Base-by-base conservation (phyloP, 2,113 vertebrate species). In the Corythoichthys haematopterus region DNA sequence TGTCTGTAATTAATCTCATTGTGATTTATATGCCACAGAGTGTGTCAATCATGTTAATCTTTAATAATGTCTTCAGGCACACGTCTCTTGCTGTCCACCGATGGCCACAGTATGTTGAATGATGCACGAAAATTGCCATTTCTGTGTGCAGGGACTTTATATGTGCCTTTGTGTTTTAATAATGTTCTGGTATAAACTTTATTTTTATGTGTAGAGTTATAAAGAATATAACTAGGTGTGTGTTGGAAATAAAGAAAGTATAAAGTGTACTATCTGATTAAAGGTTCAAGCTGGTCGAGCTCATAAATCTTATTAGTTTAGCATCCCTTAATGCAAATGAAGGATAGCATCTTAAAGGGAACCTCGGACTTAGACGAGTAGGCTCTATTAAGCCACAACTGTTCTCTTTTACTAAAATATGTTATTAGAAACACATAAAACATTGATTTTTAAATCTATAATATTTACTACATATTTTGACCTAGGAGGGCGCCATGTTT, bases 11-110 rank as follows among this genome's bases (percentile, higher is more conserved):
- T 6, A 43, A 46, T 55, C 55, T 78, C 33, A 71, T 65, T 35
- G 47, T 28, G 37, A 64, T 48, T 7, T 7, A 33, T 8, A 55
- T 58, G 35, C 11, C 16, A 64, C 59, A 12, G 53, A 62, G 65
- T 50, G 2, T 20, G 70, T 76, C 64, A 1, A 58, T 59, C 11
- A 68, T 64, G 72, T 84, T 81, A 82, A 63, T 75, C 63, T 84
- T 88, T 88, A 84, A 88, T 88, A 46, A 62, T 87, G 83, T 80
- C 84, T 87, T 68, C 62, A 84, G 84, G 84, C 84, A 1, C 55
- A 81, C 81, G 68, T 80, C 75, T 72, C 80, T 74, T 76, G 70
- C 66, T 47, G 74, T 62, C 46, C 78, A 13, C 46, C n/a, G 65
- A 76, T 50, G 65, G 74, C 74, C 40, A 72, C 70, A 2, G 56